Conservation (phyloP, 1,140 invertebrate species). For the Tetragonula clypearis region DNA sequence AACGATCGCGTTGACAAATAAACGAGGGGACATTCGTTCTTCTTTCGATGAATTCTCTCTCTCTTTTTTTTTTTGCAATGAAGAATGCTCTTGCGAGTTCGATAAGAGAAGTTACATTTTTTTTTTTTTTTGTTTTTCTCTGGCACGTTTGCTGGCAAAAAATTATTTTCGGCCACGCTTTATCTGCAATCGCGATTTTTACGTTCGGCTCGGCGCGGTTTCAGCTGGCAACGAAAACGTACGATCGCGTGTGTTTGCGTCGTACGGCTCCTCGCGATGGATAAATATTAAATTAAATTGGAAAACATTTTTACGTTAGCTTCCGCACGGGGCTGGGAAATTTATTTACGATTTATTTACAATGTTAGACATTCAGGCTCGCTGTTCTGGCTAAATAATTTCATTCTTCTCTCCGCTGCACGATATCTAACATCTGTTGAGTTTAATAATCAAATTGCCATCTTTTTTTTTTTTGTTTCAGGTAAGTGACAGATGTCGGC, state of each 20-base stretch:
- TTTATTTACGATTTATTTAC: not conserved
- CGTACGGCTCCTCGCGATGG: not conserved
- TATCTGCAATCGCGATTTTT: conserved; percentile 22
- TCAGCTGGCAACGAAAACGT: conserved; percentile 11
- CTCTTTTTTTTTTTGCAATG: not conserved
- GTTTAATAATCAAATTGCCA: not conserved
- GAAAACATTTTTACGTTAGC: not conserved
- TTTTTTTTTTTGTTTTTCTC: not conserved
- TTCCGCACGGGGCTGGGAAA: too few relatives aligned
- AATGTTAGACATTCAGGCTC: not conserved
- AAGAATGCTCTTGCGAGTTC: not conserved
- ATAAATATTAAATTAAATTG: conserved; percentile 29
- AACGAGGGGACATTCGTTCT: not conserved
- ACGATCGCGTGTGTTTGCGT: not conserved
- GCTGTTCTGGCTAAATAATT: too few relatives aligned
- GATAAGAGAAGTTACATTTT: not conserved
- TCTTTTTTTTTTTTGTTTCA: conserved; percentile 33
- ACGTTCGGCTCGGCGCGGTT: not conserved
- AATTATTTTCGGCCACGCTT: not conserved
- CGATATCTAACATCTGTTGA: fast-evolving
- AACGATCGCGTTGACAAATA: not conserved
- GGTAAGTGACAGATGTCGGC: not conserved
- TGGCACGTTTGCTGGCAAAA: not conserved
- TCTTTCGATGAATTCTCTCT: too few relatives aligned
- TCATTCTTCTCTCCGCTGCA: not conserved